Evolutionary conservation across 2,888 invertebrate genomes (phyloP).

Genomic region (Allolobophora icterica): DNA sequence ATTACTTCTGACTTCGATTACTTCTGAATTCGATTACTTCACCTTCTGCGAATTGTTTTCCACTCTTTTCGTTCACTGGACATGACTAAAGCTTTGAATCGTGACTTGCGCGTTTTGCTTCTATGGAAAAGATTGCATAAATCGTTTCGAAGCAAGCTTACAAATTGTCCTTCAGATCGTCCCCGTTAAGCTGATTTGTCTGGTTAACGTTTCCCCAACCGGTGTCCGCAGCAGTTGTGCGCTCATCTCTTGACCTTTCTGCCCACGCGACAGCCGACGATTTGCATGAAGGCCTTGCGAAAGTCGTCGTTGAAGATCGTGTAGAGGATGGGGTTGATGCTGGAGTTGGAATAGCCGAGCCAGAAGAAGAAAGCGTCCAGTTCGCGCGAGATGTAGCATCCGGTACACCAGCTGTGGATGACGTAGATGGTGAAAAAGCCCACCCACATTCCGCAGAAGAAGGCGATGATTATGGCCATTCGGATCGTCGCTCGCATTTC

Average conservation of each 20-base stretch:
- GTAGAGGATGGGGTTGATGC: constrained; percentile 63
- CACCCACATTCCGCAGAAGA: constrained; percentile 65
- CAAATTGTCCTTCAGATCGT: not conserved
- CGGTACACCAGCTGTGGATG: constrained; percentile 58
- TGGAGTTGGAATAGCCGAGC: constrained; percentile 65
- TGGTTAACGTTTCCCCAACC: not conserved
- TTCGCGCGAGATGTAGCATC: constrained; percentile 54
- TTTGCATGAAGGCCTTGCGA: constrained; percentile 58
- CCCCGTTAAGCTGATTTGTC: not conserved
- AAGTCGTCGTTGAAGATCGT: constrained; percentile 65
- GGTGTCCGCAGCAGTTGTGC: not conserved
- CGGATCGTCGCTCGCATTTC: constrained; percentile 64
- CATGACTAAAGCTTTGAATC: not conserved
- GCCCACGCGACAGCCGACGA: constrained; percentile 44
- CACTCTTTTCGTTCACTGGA: not conserved
- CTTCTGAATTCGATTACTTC: not conserved
- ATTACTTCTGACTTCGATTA: not conserved
- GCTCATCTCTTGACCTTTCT: not conserved
- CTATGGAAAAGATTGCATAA: not conserved
- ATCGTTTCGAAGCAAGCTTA: not conserved
- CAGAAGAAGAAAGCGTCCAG: constrained; percentile 62
- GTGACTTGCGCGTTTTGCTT: not conserved
- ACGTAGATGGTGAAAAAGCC: constrained; percentile 65
- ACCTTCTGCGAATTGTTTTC: not conserved
- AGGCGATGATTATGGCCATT: constrained; percentile 64